Percentiles rank a stretch among this genome's conserved stretches.
Conservation (phyloP, 2,113 vertebrate genomes). For the Xiphorhynchus elegans region DNA sequence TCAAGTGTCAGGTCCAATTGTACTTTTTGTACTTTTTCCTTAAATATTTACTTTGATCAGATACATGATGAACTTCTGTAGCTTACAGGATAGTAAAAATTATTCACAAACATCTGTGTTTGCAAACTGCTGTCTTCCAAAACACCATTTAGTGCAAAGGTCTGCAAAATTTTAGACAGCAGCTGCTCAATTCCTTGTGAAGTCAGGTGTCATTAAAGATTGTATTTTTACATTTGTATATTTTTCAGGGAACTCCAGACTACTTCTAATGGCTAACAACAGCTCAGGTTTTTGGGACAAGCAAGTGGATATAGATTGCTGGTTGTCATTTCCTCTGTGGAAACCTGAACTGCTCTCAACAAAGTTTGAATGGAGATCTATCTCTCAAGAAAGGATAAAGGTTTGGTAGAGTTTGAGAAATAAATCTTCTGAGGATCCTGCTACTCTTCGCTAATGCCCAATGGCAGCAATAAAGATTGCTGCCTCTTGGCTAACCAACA, state of each 20-base stretch:
- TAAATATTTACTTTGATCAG: background rate
- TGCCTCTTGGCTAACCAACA: background rate
- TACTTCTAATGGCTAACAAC: background rate
- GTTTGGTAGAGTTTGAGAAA: background rate
- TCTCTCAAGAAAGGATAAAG: background rate
- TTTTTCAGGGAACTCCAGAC: background rate
- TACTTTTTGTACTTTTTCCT: background rate
- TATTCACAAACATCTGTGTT: background rate
- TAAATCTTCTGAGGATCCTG: fast-evolving
- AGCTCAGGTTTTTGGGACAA: background rate
- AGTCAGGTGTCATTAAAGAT: background rate
- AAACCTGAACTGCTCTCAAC: fast-evolving
- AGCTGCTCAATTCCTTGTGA: background rate
- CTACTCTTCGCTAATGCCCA: background rate
- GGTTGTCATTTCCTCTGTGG: background rate
- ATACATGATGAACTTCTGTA: background rate
- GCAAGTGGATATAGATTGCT: background rate
- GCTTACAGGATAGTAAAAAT: background rate
- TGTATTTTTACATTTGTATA: background rate
- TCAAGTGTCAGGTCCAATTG: background rate
- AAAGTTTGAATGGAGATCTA: background rate
- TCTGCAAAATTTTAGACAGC: background rate
- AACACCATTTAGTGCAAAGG: background rate
- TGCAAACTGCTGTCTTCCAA: background rate
- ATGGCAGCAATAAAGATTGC: background rate